Evolutionary conservation across 1,140 invertebrate species (phyloP).

Genomic region (Diploscapter pachys): DNA sequence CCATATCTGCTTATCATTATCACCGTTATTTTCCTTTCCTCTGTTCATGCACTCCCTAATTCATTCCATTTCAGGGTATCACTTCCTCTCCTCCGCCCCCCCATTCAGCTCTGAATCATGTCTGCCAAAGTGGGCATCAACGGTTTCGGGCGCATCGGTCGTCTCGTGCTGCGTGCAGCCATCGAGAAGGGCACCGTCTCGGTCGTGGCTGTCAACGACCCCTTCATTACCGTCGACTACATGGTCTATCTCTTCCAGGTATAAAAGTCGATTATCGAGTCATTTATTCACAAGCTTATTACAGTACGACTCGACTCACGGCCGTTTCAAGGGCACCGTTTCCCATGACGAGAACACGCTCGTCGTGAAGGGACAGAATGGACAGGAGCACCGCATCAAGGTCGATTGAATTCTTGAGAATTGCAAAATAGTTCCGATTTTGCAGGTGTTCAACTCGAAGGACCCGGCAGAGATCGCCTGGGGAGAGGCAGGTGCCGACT

Average conservation of each 20-base stretch:
- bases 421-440: no score
- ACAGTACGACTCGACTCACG: constrained; percentile 95
- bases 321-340: constrained; percentile 79
- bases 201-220: constrained; percentile 61
- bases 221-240: constrained; percentile 65
- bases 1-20: no score
- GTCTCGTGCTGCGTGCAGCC: constrained; percentile 83
- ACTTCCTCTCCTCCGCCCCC: no score
- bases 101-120: no score
- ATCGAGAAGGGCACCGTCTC: constrained; percentile 73
- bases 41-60: no score
- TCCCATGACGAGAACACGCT: no score
- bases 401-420: no score
- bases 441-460: constrained; percentile 36
- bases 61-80: no score
- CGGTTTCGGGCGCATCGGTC: constrained; percentile 88
- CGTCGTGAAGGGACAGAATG: constrained; percentile 72
- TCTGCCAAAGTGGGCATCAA: constrained; percentile 49
- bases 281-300: constrained; percentile 66
- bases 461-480: constrained; percentile 82
- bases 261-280: background rate
- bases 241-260: constrained; percentile 83
- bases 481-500: constrained; percentile 80
- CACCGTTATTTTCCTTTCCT: no score
- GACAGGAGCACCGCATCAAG: constrained; percentile 30